Conservation (phyloP, 92 coral and sea anemone genomes). For the Scolanthus callimorphus region DNA sequence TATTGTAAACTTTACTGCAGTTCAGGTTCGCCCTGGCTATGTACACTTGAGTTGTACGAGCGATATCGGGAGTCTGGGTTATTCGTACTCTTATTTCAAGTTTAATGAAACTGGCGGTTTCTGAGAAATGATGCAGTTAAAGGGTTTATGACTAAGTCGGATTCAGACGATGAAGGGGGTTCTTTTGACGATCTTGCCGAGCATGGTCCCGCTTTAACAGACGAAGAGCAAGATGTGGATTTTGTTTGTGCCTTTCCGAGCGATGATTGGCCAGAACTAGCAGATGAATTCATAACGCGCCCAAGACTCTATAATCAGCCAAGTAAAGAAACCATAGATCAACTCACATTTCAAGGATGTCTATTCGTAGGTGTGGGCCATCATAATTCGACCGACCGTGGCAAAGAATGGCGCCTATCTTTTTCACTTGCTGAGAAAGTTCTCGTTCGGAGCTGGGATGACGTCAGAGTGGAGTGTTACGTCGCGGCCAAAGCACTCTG, state of each 20-base stretch:
- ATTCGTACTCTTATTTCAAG: neutral
- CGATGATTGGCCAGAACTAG: slow-evolving; percentile 16
- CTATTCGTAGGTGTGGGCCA: slow-evolving; percentile 13
- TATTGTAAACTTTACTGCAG: too few species aligned
- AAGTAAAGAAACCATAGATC: slow-evolving; percentile 1
- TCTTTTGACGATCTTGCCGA: slow-evolving; percentile 8
- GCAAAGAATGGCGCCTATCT: slow-evolving; percentile 19
- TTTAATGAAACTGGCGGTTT: slow-evolving; percentile 9
- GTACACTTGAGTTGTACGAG: slow-evolving; percentile 14
- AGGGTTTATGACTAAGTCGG: slow-evolving; percentile 8
- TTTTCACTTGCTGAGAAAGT: slow-evolving; percentile 13
- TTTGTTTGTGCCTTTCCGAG: slow-evolving; percentile 11
- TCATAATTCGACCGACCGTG: neutral
- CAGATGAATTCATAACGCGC: slow-evolving; percentile 5
- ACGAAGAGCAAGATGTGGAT: slow-evolving; percentile 2
- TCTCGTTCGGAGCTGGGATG: slow-evolving; percentile 8
- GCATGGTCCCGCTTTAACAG: slow-evolving; percentile 16
- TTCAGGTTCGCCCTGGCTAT: slow-evolving; percentile 5
- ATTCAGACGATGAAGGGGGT: slow-evolving; percentile 1
- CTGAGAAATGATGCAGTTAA: slow-evolving; percentile 11
- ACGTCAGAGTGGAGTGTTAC: slow-evolving; percentile 9
- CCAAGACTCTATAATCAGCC: slow-evolving; percentile 8
- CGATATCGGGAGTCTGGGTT: neutral
- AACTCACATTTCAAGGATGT: slow-evolving; percentile 6
- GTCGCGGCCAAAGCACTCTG: slow-evolving; percentile 12